These are phyloP conservation scores for Catamblyrhynchus diadema DNA, from an alignment of 2,797 vertebrate species.

Conservation along the genomic window DNA sequence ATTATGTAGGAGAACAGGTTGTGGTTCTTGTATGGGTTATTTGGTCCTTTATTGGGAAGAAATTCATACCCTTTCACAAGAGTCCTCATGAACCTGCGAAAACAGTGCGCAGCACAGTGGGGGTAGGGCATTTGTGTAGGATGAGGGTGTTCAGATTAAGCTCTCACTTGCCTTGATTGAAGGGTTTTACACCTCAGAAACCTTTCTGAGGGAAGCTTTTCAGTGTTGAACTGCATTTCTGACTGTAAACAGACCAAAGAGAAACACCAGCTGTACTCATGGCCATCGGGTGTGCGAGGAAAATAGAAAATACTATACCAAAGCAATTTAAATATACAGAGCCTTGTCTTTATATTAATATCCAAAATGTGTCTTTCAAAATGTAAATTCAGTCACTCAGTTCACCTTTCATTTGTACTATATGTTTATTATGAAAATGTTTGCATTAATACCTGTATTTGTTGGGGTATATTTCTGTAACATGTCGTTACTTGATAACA, in stretches of 20 bases:
- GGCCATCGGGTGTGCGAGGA: neutral
- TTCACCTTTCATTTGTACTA: neutral
- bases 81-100: neutral
- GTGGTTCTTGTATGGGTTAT: neutral
- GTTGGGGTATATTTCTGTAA: conserved; percentile 71
- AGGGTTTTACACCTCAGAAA: neutral
- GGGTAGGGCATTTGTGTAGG: neutral
- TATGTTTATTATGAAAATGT: neutral
- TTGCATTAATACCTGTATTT: conserved; percentile 2
- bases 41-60: neutral
- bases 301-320: neutral
- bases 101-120: neutral
- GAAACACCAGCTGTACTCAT: neutral
- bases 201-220: neutral
- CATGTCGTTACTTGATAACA: conserved; percentile 88
- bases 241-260: neutral
- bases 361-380: neutral
- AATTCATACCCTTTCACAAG: neutral
- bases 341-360: neutral
- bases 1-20: neutral
- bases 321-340: neutral
- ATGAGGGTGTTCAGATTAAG: neutral
- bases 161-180: neutral
- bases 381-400: neutral
- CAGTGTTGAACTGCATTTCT: neutral